Evolutionary conservation across 2,888 invertebrate genomes (phyloP).

Genomic region (Homarus gammarus): DNA sequence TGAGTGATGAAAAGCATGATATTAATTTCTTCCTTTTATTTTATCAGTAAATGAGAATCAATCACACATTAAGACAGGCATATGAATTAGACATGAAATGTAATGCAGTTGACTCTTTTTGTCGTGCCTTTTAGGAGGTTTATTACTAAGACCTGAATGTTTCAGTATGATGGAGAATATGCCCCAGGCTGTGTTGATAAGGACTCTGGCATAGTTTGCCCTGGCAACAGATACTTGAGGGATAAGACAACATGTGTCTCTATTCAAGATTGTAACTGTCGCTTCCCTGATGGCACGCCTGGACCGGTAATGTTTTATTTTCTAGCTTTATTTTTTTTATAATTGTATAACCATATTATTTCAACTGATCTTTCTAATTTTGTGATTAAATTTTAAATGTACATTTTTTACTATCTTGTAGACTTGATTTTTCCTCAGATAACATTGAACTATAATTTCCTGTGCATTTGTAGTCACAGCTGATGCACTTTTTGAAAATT

Average conservation of each 20-base stretch:
- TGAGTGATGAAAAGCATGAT: too few species aligned
- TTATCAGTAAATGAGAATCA: neutral
- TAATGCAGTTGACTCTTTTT: too few species aligned
- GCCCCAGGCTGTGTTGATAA: slow-evolving; percentile 80
- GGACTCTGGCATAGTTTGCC: slow-evolving; percentile 87
- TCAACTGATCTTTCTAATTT: too few species aligned
- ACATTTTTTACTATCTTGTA: too few species aligned
- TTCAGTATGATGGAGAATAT: slow-evolving; percentile 78
- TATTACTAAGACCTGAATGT: neutral
- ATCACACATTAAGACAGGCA: neutral
- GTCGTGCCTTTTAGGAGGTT: too few species aligned
- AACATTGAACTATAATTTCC: too few species aligned
- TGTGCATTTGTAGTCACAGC: too few species aligned
- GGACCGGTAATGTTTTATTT: slow-evolving; percentile 62
- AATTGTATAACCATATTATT: neutral
- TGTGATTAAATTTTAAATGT: too few species aligned
- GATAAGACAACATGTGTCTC: slow-evolving; percentile 87
- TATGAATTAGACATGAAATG: too few species aligned
- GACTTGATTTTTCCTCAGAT: too few species aligned
- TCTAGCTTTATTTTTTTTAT: too few species aligned
- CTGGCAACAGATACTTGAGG: slow-evolving; percentile 84
- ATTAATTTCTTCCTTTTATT: neutral
- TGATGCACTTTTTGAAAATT: too few species aligned
- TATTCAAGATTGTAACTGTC: slow-evolving; percentile 87
- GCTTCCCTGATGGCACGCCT: slow-evolving; percentile 82